Conservation (phyloP, 2,888 invertebrate genomes). For the Chymomyza fuscimana region DNA sequence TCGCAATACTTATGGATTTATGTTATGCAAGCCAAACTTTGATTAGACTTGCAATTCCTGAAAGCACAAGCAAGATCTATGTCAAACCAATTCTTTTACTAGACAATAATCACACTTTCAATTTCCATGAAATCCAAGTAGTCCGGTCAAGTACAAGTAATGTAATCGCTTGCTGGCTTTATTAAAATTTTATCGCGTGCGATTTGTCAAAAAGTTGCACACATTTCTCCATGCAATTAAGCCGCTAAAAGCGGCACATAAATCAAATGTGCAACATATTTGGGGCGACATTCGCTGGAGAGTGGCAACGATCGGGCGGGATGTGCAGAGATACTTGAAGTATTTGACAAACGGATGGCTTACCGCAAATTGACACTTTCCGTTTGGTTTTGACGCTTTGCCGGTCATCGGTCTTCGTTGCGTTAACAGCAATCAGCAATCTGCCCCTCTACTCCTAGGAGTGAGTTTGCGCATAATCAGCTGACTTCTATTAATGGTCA, state of each 20-base stretch:
- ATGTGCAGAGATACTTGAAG: not conserved
- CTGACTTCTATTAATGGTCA: not conserved
- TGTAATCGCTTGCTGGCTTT: constrained; percentile 14
- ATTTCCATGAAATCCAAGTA: constrained; percentile 23
- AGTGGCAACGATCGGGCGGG: not conserved
- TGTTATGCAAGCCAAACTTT: not conserved
- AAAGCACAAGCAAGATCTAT: too few relatives aligned
- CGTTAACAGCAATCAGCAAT: constrained; percentile 1
- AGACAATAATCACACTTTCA: constrained; percentile 27
- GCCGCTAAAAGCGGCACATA: constrained; percentile 20
- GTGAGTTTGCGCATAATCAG: too few relatives aligned
- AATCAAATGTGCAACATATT: constrained; percentile 24
- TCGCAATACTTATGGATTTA: not conserved
- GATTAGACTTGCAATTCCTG: not conserved
- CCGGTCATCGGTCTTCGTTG: not conserved
- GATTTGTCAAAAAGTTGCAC: constrained; percentile 21
- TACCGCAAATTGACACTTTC: constrained; percentile 11
- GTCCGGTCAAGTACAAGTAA: not conserved
- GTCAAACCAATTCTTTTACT: too few relatives aligned
- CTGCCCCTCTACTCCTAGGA: not conserved
- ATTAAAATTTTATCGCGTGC: constrained; percentile 38
- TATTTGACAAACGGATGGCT: constrained; percentile 10
- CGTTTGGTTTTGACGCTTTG: not conserved
- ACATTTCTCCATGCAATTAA: constrained; percentile 12
- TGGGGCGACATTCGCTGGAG: constrained; percentile 4